phyloP scores from a whole-genome alignment of 2,888 invertebrate genomes.

The Eupithecia centaureata region DNA sequence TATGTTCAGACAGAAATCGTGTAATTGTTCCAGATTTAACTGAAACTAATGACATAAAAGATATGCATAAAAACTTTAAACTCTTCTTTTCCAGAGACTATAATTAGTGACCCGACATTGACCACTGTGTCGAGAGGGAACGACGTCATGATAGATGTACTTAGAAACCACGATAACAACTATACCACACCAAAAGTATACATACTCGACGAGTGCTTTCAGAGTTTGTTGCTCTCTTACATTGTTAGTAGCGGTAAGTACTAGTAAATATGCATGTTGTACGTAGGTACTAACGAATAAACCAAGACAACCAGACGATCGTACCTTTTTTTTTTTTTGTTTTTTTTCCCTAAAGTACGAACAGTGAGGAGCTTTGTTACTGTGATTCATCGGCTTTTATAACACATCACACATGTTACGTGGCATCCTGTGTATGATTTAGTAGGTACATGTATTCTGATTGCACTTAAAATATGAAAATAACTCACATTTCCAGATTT shows the following conservation, averaged over 20 bases:
- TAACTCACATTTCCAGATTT: slow-evolving; percentile 49
- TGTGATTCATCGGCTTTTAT: too few species aligned
- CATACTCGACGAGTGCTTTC: slow-evolving; percentile 55
- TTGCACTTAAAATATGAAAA: not conserved
- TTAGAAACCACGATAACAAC: slow-evolving; percentile 43
- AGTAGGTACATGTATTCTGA: not conserved
- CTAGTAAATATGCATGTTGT: too few species aligned
- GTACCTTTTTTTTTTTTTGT: too few species aligned
- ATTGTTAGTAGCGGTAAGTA: slow-evolving; percentile 54
- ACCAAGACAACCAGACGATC: too few species aligned
- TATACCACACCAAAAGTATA: slow-evolving; percentile 47
- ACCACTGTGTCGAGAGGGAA: slow-evolving; percentile 51
- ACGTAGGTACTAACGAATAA: too few species aligned
- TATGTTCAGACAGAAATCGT: too few species aligned
- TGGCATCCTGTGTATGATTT: too few species aligned
- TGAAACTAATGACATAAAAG: not conserved
- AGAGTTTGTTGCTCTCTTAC: slow-evolving; percentile 53
- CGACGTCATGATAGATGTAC: slow-evolving; percentile 51
- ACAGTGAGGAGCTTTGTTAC: too few species aligned
- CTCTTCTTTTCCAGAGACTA: slow-evolving; percentile 37
- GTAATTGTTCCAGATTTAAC: too few species aligned
- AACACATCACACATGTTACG: too few species aligned
- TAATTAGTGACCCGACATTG: slow-evolving; percentile 39
- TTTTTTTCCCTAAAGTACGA: too few species aligned
- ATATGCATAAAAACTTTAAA: not conserved